phyloP scores from a whole-genome alignment of 2,113 vertebrate species.

The Chunga burmeisteri region DNA sequence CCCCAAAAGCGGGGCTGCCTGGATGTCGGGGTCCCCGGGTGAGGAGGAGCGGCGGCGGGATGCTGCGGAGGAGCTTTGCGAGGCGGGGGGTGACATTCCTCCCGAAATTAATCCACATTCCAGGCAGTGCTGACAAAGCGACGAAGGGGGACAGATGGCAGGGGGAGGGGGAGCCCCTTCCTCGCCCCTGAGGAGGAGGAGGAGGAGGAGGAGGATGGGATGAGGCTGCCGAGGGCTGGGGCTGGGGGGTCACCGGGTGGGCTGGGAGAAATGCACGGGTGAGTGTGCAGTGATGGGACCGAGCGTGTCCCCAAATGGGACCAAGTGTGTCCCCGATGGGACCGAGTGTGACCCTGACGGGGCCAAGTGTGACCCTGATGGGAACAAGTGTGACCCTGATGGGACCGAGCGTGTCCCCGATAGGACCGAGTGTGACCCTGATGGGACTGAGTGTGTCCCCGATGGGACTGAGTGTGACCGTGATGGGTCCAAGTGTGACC shows the following conservation, averaged over 20 bases:
- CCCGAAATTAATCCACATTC: slow-evolving; percentile 46
- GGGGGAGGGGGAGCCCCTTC: neutral
- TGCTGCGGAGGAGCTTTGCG: neutral
- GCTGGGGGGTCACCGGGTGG: neutral
- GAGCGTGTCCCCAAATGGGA: rapidly evolving
- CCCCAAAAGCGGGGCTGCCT: too few species aligned
- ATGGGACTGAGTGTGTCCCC: rapidly evolving
- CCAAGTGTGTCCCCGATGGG: neutral
- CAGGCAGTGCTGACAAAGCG: slow-evolving; percentile 23
- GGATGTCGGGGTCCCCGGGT: neutral
- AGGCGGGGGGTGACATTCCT: slow-evolving; percentile 32
- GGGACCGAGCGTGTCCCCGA: neutral
- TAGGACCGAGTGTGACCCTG: neutral
- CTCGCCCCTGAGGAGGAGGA: neutral
- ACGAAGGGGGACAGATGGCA: slow-evolving; percentile 22
- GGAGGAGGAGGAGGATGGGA: neutral
- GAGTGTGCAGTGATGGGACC: neutral
- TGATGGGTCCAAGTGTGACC: too few species aligned
- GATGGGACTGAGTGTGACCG: rapidly evolving
- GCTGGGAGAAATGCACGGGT: neutral
- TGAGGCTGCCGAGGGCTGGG: neutral
- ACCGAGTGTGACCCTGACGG: rapidly evolving
- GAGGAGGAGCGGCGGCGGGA: neutral
- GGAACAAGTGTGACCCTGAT: neutral
- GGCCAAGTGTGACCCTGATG: neutral